phyloP scores from a whole-genome alignment of 2,888 invertebrate genomes.

The Muschampia plurimacula region DNA sequence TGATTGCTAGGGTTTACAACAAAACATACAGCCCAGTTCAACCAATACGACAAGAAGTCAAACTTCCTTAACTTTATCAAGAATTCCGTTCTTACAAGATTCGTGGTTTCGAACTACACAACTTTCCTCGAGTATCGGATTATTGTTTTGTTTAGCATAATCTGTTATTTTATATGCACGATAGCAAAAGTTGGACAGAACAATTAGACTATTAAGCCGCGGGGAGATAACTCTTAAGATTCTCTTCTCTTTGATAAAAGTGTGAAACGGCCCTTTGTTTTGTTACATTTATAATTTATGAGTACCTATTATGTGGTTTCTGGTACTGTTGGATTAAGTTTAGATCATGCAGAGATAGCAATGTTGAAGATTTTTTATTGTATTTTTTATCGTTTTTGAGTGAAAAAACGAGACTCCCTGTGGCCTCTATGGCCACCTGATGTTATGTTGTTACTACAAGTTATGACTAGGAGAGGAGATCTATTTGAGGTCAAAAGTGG shows the following conservation, averaged over 20 bases:
- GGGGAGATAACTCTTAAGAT: slow-evolving; percentile 10
- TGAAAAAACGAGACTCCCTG: too few relatives aligned
- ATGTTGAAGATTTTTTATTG: too few relatives aligned
- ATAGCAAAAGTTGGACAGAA: slow-evolving; percentile 34
- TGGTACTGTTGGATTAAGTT: not conserved
- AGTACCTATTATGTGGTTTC: not conserved
- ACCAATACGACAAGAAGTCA: not conserved
- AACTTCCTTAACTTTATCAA: not conserved
- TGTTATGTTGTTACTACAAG: too few relatives aligned
- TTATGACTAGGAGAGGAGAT: too few relatives aligned
- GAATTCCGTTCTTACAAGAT: not conserved
- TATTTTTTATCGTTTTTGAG: too few relatives aligned
- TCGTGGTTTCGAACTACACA: slow-evolving; percentile 9
- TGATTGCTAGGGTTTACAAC: not conserved
- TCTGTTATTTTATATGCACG: slow-evolving; percentile 36
- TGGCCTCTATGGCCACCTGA: too few relatives aligned
- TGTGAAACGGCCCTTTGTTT: slow-evolving; percentile 1
- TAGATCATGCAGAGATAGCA: too few relatives aligned
- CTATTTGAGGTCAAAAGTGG: too few relatives aligned
- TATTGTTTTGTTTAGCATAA: slow-evolving; percentile 36
- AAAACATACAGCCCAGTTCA: not conserved
- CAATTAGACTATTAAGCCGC: slow-evolving; percentile 26
- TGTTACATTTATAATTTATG: not conserved
- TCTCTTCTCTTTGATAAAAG: slow-evolving; percentile 14
- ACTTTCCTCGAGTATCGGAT: slow-evolving; percentile 25